Percentiles rank a stretch among this genome's conserved stretches.
phyloP scores from a whole-genome alignment of 2,888 invertebrate genomes.

The Globia sparganii region DNA sequence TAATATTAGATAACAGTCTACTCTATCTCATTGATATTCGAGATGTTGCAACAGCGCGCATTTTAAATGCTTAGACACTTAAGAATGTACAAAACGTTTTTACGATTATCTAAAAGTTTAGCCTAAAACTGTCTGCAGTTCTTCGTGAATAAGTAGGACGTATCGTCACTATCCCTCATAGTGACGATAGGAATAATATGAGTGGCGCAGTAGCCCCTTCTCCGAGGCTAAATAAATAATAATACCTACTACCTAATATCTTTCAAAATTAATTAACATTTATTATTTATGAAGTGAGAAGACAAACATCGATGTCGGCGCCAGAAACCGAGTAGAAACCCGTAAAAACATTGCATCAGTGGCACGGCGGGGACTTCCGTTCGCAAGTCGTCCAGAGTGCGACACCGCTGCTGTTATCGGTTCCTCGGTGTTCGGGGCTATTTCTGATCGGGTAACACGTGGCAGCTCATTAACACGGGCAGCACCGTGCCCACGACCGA shows the following conservation, averaged over 20 bases:
- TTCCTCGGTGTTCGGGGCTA: conserved; percentile 58
- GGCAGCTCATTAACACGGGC: conserved; percentile 61
- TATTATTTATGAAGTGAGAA: conserved; percentile 44
- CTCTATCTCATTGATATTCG: conserved; percentile 62
- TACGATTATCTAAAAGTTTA: conserved; percentile 3
- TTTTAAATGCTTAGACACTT: conserved; percentile 39
- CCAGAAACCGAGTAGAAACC: conserved; percentile 59
- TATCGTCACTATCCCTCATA: no score
- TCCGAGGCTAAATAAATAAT: not conserved
- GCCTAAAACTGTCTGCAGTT: not conserved
- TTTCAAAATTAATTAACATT: conserved; percentile 35
- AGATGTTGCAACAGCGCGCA: conserved; percentile 37
- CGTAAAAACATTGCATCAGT: conserved; percentile 66
- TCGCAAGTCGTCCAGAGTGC: conserved; percentile 59
- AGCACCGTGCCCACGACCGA: conserved; percentile 49
- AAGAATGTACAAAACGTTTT: conserved; percentile 34
- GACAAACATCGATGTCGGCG: conserved; percentile 53
- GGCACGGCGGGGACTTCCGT: conserved; percentile 64
- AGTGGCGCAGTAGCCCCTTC: not conserved
- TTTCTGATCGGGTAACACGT: conserved; percentile 67
- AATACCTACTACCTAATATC: conserved; percentile 3
- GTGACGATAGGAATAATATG: not conserved
- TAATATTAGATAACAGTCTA: conserved; percentile 59
- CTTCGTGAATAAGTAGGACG: not conserved
- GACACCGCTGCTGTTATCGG: conserved; percentile 64